These are phyloP conservation scores for Tetramorium alpestre DNA, from an alignment of 1,140 invertebrate species.

Conservation along the genomic window DNA sequence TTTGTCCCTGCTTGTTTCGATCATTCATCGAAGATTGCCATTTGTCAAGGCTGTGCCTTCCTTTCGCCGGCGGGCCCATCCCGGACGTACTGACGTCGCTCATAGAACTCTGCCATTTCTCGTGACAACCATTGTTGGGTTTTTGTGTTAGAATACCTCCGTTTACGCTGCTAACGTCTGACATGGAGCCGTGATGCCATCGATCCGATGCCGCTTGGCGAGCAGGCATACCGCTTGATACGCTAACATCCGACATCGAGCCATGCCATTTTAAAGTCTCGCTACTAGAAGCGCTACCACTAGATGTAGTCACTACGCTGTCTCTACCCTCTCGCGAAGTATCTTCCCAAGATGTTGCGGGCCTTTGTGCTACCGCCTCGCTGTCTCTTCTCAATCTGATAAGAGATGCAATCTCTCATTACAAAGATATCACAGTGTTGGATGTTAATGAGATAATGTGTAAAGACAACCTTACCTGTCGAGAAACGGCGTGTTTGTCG, in stretches of 20 bases:
- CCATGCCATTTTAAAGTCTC: conserved; percentile 94
- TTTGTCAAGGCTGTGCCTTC: conserved; percentile 73
- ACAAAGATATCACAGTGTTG: not conserved
- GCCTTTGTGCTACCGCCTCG: conserved; percentile 87
- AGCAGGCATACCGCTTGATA: conserved; percentile 86
- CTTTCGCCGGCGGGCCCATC: conserved; percentile 66
- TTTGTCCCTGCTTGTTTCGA: conserved; percentile 74
- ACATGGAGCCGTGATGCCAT: conserved; percentile 83
- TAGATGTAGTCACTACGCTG: conserved; percentile 89
- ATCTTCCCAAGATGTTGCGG: conserved; percentile 85
- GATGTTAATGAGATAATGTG: conserved; percentile 35
- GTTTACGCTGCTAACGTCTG: conserved; percentile 81
- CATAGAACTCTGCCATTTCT: conserved; percentile 87
- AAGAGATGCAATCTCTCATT: conserved; percentile 21
- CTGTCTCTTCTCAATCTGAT: conserved; percentile 87
- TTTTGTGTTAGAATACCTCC: conserved; percentile 73
- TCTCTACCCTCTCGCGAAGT: conserved; percentile 87
- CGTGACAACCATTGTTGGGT: conserved; percentile 67
- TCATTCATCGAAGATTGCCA: conserved; percentile 82
- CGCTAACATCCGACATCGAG: conserved; percentile 91
- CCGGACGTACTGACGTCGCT: conserved; percentile 84
- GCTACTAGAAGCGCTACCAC: conserved; percentile 90
- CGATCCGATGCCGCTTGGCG: conserved; percentile 76
- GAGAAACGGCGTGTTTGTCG: conserved; percentile 91
- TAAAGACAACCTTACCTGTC: conserved; percentile 87